phyloP scores from a whole-genome alignment of 2,113 vertebrate genomes.

The Sylvietta virens region DNA sequence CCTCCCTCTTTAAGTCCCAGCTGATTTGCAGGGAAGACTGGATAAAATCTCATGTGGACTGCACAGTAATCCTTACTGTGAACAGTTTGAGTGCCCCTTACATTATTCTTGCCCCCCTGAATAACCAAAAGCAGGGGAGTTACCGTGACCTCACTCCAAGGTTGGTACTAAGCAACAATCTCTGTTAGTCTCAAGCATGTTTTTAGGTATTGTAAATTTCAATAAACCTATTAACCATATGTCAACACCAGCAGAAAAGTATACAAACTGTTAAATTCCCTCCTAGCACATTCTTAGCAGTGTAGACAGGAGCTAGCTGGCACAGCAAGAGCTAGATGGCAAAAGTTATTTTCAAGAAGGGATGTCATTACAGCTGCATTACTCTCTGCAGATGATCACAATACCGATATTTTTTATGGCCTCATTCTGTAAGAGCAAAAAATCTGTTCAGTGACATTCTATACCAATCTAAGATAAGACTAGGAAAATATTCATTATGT shows the following conservation, averaged over 20 bases:
- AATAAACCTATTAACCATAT: constrained; percentile 8
- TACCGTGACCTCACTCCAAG: background rate
- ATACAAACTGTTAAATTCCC: background rate
- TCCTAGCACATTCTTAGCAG: background rate
- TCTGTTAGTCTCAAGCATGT: background rate
- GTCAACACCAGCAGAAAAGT: background rate
- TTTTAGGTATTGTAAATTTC: background rate
- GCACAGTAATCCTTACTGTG: background rate
- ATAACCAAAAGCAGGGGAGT: background rate
- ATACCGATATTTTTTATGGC: background rate
- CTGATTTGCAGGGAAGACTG: background rate
- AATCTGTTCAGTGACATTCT: background rate
- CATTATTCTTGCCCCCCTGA: background rate
- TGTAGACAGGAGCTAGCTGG: background rate
- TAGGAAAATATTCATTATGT: background rate
- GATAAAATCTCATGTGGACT: background rate
- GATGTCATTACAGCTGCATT: background rate
- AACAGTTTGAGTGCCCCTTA: background rate
- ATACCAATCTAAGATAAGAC: background rate
- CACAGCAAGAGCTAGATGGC: background rate
- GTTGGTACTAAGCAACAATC: background rate
- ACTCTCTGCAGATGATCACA: background rate
- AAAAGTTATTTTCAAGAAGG: constrained; percentile 6
- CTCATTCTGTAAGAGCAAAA: background rate
- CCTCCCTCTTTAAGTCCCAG: background rate